phyloP scores from a whole-genome alignment of 2,113 vertebrate species.

The Tetrao urogallus region DNA sequence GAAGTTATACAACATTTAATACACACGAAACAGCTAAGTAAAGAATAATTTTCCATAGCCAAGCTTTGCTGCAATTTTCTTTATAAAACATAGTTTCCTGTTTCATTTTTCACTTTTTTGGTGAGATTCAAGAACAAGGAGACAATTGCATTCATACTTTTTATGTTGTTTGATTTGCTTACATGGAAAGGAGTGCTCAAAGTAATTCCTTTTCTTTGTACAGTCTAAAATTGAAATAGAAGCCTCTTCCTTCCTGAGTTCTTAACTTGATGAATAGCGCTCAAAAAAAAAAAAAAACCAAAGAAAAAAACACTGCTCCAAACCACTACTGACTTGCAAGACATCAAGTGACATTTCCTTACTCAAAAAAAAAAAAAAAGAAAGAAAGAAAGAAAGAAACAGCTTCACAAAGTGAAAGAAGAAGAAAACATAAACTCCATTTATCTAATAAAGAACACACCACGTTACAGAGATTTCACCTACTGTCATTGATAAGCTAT shows the following conservation, averaged over 20 bases:
- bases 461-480: neutral
- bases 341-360: neutral
- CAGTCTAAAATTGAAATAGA: conserved; percentile 5
- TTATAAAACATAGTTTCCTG: neutral
- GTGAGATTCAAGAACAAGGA: neutral
- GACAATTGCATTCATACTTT: neutral
- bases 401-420: neutral
- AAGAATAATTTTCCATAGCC: neutral
- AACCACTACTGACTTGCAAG: neutral
- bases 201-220: neutral
- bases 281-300: neutral
- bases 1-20: conserved; percentile 21
- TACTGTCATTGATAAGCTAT: neutral
- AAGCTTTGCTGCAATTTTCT: neutral
- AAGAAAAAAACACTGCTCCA: neutral
- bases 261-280: neutral
- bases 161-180: neutral
- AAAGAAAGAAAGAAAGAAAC: too few species aligned
- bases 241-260: neutral
- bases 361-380: neutral
- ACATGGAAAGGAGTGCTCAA: neutral
- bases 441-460: neutral
- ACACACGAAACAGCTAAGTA: neutral
- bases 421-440: neutral
- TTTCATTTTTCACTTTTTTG: neutral